Evolutionary conservation across 2,113 vertebrate species (phyloP).

Genomic region (Orthonyx spaldingii): DNA sequence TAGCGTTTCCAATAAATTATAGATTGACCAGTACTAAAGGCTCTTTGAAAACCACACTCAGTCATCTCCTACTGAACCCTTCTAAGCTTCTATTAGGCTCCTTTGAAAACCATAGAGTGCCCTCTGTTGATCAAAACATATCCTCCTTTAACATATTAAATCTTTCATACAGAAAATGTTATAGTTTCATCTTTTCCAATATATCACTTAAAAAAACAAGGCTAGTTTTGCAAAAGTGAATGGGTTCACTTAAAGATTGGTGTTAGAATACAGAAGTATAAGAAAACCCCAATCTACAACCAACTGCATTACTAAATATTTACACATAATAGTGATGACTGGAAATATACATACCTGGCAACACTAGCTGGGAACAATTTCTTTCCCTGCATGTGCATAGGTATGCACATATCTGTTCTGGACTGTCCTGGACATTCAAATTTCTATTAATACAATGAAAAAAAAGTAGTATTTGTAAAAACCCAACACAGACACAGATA

Average conservation of each 20-base stretch:
- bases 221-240: neutral
- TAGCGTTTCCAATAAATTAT: conserved; percentile 73
- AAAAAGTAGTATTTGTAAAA: neutral
- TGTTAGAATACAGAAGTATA: neutral
- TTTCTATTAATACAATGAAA: neutral
- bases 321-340: neutral
- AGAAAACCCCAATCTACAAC: neutral
- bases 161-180: neutral
- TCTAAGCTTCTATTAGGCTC: neutral
- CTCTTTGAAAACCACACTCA: conserved; percentile 4
- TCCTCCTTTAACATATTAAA: neutral
- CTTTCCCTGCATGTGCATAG: neutral
- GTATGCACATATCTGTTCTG: neutral
- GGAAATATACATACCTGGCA: conserved; percentile 26
- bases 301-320: neutral
- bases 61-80: neutral
- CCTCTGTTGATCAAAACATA: conserved; percentile 73
- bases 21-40: conserved; percentile 66
- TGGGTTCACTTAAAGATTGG: neutral
- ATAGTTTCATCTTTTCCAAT: neutral
- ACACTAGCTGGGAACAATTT: neutral
- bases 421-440: neutral
- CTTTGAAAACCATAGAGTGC: conserved; percentile 75
- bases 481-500: neutral
- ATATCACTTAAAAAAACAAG: neutral